A percentile compares a stretch with the other conserved stretches of the same genome.
Conservation (phyloP, 1,140 invertebrate species). For the Ganaspis sp. region DNA sequence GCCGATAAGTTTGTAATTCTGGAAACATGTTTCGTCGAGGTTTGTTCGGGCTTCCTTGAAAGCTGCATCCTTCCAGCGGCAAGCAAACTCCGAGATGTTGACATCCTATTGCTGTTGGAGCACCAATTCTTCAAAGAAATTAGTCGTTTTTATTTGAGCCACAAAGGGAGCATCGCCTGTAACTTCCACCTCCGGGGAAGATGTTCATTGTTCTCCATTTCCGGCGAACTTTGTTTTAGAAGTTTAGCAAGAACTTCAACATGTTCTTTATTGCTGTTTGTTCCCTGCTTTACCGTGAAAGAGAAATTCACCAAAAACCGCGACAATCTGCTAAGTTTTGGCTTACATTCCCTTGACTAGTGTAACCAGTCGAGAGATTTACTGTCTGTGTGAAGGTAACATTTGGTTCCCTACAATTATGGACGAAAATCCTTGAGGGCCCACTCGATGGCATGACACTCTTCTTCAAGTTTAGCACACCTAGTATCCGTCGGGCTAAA, state of each 20-base stretch:
- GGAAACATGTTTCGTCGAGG: neutral
- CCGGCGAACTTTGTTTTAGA: neutral
- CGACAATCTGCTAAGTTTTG: neutral
- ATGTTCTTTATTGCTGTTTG: neutral
- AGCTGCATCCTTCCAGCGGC: neutral
- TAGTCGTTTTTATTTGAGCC: neutral
- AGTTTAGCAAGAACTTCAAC: neutral
- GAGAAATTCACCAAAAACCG: neutral
- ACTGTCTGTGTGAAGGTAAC: too few relatives aligned
- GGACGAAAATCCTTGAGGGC: neutral
- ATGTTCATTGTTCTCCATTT: neutral
- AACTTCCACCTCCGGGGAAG: neutral
- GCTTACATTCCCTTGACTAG: neutral
- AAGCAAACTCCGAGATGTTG: neutral
- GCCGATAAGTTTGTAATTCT: neutral
- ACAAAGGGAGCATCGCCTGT: neutral
- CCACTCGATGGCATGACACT: constrained; percentile 53
- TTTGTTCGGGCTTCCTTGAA: neutral
- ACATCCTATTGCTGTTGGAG: neutral
- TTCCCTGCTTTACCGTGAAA: neutral
- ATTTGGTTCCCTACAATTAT: too few relatives aligned
- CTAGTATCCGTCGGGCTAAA: constrained; percentile 31
- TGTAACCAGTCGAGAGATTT: neutral
- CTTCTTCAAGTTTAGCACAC: constrained; percentile 43
- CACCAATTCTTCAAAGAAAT: neutral